Conservation (phyloP, 2,113 vertebrate genomes). For the Crotalus tigris region DNA sequence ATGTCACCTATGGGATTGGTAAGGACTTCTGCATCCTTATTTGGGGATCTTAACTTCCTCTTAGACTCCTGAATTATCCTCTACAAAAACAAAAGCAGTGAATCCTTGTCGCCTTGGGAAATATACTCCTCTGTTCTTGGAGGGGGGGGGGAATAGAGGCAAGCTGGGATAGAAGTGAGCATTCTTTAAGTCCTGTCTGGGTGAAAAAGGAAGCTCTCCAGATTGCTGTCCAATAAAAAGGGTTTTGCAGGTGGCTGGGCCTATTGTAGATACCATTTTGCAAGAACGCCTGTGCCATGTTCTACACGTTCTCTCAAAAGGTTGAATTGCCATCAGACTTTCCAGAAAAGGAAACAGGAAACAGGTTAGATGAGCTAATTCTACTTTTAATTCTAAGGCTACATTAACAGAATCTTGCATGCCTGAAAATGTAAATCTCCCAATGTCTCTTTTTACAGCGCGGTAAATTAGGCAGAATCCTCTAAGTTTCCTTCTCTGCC, state of each 20-base stretch:
- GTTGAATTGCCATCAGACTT: neutral
- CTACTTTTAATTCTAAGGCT: no score
- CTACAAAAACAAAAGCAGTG: neutral
- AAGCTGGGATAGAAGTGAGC: neutral
- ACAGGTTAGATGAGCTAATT: no score
- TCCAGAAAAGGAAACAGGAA: no score
- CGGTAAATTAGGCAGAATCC: no score
- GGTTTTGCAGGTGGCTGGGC: neutral
- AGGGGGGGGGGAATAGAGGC: no score
- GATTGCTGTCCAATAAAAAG: neutral
- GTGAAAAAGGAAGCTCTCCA: neutral
- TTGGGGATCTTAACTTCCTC: neutral
- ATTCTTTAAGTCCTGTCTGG: neutral
- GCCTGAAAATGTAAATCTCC: no score
- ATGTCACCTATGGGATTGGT: conserved; percentile 88
- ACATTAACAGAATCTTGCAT: no score
- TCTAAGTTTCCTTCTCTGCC: no score
- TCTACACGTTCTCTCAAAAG: neutral
- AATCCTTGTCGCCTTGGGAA: neutral
- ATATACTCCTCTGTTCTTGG: neutral
- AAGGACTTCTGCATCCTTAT: conserved; percentile 32
- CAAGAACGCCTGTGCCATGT: neutral
- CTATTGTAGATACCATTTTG: neutral
- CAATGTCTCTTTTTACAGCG: no score
- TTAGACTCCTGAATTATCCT: neutral